phyloP scores from a whole-genome alignment of 2,797 vertebrate species.

The Acanthurus tractus region DNA sequence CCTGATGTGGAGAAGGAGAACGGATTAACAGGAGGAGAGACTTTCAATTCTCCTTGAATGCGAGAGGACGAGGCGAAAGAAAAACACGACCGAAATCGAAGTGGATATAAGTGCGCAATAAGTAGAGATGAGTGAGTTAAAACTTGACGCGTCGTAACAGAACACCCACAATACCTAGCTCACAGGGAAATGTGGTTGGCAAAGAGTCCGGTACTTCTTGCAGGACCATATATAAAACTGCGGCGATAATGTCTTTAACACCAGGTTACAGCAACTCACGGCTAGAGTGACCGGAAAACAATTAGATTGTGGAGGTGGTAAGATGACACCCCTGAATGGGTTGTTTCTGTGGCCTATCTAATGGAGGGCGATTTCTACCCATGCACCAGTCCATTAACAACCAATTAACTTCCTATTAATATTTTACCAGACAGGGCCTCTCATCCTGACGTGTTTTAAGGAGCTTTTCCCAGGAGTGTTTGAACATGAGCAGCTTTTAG shows the following conservation, averaged over 20 bases:
- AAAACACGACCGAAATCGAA: constrained; percentile 27
- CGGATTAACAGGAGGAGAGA: constrained; percentile 33
- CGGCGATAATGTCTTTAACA: constrained; percentile 70
- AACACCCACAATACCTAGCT: constrained; percentile 42
- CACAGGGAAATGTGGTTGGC: constrained; percentile 40
- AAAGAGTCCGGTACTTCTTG: constrained; percentile 13
- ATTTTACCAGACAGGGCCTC: constrained; percentile 87
- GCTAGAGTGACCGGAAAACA: constrained; percentile 74
- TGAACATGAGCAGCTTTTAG: constrained; percentile 89
- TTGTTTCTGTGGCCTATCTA: constrained; percentile 74
- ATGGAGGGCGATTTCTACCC: constrained; percentile 80
- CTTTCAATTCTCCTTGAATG: constrained; percentile 1
- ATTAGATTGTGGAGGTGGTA: constrained; percentile 75
- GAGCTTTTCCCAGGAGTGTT: constrained; percentile 85
- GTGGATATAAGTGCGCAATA: background rate
- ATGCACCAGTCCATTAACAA: constrained; percentile 87
- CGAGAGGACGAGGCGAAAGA: background rate
- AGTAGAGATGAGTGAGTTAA: background rate
- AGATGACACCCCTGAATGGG: constrained; percentile 76
- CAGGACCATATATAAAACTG: constrained; percentile 60
- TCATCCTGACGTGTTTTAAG: constrained; percentile 85
- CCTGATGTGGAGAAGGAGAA: constrained; percentile 59
- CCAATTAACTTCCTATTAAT: constrained; percentile 89
- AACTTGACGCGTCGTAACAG: constrained; percentile 42
- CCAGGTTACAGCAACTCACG: constrained; percentile 56